A percentile compares a stretch with the other conserved stretches of the same genome.
phyloP scores from a whole-genome alignment of 1,140 invertebrate genomes.

The Belonocnema kinseyi region DNA sequence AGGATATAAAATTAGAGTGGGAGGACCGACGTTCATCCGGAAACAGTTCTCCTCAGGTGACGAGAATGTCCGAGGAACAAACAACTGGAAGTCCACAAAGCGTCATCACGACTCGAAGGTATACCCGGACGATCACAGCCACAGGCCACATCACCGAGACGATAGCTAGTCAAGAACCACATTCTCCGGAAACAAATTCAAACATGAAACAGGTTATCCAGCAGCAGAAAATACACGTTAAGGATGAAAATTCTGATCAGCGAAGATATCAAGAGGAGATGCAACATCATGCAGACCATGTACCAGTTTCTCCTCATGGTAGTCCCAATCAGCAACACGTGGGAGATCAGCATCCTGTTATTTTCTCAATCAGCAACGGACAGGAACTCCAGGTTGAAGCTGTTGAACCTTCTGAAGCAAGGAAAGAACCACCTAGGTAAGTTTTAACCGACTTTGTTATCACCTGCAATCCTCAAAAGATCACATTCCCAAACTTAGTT shows the following conservation, averaged over 20 bases:
- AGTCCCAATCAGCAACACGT: conserved; percentile 60
- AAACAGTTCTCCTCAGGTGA: conserved; percentile 56
- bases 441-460: conserved; percentile 4
- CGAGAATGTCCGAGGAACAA: conserved; percentile 52
- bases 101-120: conserved; percentile 77
- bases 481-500: background rate
- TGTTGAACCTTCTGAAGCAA: conserved; percentile 51
- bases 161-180: conserved; percentile 64
- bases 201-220: conserved; percentile 61
- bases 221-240: conserved; percentile 49
- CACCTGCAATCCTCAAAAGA: background rate
- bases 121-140: conserved; percentile 79
- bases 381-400: conserved; percentile 61
- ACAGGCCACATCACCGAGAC: conserved; percentile 78
- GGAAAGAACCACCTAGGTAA: conserved; percentile 68
- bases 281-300: conserved; percentile 57
- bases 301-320: conserved; percentile 60
- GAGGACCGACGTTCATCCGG: conserved; percentile 58
- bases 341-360: conserved; percentile 59
- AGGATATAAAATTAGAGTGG: conserved; percentile 72
- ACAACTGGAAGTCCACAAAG: conserved; percentile 62
- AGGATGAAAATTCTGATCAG: conserved; percentile 49
- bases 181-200: conserved; percentile 61
- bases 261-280: conserved; percentile 51
- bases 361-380: conserved; percentile 61